These are phyloP conservation scores for Sinocyclocheilus rhinocerous DNA, from an alignment of 2,113 vertebrate genomes.

Conservation along the genomic window DNA sequence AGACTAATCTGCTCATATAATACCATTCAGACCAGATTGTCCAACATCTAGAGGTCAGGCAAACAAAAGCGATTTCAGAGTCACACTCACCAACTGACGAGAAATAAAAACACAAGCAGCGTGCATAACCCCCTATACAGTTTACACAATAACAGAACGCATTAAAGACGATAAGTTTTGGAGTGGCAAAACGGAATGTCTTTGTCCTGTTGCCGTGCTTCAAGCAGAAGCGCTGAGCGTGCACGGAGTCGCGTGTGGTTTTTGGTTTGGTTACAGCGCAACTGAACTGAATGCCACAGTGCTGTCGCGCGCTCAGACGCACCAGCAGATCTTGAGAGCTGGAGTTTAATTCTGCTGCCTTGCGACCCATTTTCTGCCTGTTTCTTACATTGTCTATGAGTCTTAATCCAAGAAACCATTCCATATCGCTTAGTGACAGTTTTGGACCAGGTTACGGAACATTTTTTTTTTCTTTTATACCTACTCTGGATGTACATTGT, in stretches of 20 bases:
- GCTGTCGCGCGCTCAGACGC: conserved; percentile 45
- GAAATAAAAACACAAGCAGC: neutral
- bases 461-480: neutral
- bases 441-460: conserved; percentile 22
- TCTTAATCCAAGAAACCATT: neutral
- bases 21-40: neutral
- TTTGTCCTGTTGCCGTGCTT: neutral
- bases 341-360: conserved; percentile 60
- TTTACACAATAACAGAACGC: neutral
- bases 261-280: conserved; percentile 33
- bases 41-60: neutral
- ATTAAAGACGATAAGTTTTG: neutral
- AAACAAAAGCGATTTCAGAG: neutral
- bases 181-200: neutral
- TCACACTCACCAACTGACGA: neutral
- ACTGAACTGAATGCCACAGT: neutral
- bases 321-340: conserved; percentile 64
- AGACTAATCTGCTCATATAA: neutral
- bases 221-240: conserved; percentile 13
- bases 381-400: neutral
- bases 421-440: neutral
- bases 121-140: neutral
- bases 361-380: neutral
- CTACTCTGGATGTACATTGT: conserved; percentile 18
- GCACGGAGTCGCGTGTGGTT: conserved; percentile 13